A percentile compares a stretch with the other conserved stretches of the same genome.
Evolutionary conservation across 2,888 invertebrate genomes (phyloP).

Genomic region (Sinotaia quadrata): DNA sequence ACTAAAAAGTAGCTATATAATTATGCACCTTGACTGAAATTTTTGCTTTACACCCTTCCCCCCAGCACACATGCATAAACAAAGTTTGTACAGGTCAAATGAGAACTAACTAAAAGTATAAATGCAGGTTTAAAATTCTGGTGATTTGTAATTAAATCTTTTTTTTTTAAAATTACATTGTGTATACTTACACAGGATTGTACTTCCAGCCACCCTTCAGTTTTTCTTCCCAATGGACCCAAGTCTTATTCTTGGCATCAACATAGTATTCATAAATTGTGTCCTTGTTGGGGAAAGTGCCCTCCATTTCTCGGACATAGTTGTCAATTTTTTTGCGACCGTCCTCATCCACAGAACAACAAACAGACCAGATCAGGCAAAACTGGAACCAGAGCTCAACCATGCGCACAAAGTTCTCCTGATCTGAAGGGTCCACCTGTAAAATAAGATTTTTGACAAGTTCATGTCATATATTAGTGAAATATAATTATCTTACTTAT

Average conservation of each 20-base stretch:
- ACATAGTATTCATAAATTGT: conserved; percentile 92
- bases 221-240: conserved; percentile 86
- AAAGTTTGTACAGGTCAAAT: no score
- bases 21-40: no score
- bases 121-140: no score
- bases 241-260: conserved; percentile 81
- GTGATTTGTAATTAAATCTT: no score
- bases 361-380: conserved; percentile 73
- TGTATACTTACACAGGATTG: conserved; percentile 77
- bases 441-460: no score
- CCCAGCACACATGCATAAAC: no score
- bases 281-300: conserved; percentile 85
- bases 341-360: conserved; percentile 72
- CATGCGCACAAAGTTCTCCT: conserved; percentile 68
- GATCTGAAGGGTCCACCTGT: conserved; percentile 66
- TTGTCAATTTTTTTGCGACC: conserved; percentile 73
- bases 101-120: no score
- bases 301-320: conserved; percentile 72
- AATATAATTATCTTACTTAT: no score
- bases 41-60: no score
- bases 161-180: no score
- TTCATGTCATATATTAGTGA: no score
- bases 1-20: no score
- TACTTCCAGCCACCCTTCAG: conserved; percentile 83
- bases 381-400: conserved; percentile 73